A percentile compares a stretch with the other conserved stretches of the same genome.
Conservation (phyloP, 1,140 invertebrate genomes). For the Conus betulinus region DNA sequence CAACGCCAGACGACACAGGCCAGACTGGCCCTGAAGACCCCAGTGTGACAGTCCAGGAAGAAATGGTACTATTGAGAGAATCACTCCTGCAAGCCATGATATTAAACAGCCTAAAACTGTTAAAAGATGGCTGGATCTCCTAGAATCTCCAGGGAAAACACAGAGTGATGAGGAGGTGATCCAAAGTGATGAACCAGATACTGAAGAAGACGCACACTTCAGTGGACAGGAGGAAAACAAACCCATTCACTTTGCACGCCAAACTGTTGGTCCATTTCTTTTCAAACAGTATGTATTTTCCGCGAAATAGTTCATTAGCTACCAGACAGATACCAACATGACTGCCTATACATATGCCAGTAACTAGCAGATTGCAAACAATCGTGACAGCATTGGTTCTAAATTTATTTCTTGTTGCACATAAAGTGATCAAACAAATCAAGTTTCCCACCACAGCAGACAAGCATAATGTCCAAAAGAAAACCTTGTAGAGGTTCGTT, state of each 20-base stretch:
- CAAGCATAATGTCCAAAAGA: conserved; percentile 46
- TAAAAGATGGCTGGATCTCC: no score
- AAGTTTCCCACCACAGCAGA: conserved; percentile 46
- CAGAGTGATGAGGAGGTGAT: conserved; percentile 57
- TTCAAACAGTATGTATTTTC: conserved; percentile 52
- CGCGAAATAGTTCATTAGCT: conserved; percentile 55
- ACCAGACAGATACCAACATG: conserved; percentile 61
- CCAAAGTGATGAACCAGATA: conserved; percentile 51
- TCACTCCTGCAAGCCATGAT: no score
- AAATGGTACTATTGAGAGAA: no score
- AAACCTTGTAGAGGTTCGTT: conserved; percentile 24
- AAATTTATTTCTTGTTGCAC: conserved; percentile 6
- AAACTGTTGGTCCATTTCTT: conserved; percentile 52
- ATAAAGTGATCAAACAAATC: conserved; percentile 33
- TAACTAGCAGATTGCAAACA: conserved; percentile 50
- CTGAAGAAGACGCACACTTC: conserved; percentile 58
- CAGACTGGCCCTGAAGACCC: no score
- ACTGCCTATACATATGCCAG: conserved; percentile 63
- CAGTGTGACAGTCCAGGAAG: no score
- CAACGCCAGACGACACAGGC: no score
- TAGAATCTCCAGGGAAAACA: conserved; percentile 50
- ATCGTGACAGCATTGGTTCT: conserved; percentile 44
- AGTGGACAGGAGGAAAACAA: conserved; percentile 58
- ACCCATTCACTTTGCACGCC: conserved; percentile 55
- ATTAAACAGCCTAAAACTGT: no score